Base-by-base conservation (phyloP, 1,140 invertebrate genomes). In the Papilio aristodemus region DNA sequence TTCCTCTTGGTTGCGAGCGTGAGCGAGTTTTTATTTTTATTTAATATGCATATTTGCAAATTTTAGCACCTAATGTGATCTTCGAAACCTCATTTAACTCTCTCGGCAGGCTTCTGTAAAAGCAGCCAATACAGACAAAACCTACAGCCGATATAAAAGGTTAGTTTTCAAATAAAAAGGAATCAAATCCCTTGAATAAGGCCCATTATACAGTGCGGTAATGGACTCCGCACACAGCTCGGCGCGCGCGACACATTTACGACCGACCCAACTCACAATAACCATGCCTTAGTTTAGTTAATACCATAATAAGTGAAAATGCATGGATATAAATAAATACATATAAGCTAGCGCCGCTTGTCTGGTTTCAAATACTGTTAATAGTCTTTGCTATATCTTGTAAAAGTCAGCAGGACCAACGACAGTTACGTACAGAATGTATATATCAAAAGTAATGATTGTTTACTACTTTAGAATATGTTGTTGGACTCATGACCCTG, bases 91-190 rank as follows among this genome's bases (percentile, higher is more conserved):
- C 9, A 46, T 9, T 17, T 7, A 17, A 3, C 43, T 9, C 17
- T 10, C 43, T 1, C 14, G 14, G 43, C 9, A 9, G 9, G 14
- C 1, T 19, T 6, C 14, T 19, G 8, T 9, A 17, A 19, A 14
- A 17, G 43, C 6, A 8, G 17, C 1, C 43, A 19, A 14, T 7
- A 7, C 5, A 13, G 17, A 43, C 17, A 17, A 54, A 63, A 63
- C 54, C 38, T n/a, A 36, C 27, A 6, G 27, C 27, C 50, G 32
- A 57, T 71, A 67, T 62, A 71, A 58, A 67, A 71, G 66, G 57
- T 71, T 59, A 17, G n/a, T 50, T 62, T 67, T 62, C 58, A 66
- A 71, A 71, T 71, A 71, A 71, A 71, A 67, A 54, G 43, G 70
- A 71, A 39, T 60, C 64, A 46, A 57, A 17, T 37, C 41, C 62